Percentiles rank a stretch among this genome's conserved stretches.
Evolutionary conservation across 2,888 invertebrate species (phyloP).

Genomic region (Lingula anatina): DNA sequence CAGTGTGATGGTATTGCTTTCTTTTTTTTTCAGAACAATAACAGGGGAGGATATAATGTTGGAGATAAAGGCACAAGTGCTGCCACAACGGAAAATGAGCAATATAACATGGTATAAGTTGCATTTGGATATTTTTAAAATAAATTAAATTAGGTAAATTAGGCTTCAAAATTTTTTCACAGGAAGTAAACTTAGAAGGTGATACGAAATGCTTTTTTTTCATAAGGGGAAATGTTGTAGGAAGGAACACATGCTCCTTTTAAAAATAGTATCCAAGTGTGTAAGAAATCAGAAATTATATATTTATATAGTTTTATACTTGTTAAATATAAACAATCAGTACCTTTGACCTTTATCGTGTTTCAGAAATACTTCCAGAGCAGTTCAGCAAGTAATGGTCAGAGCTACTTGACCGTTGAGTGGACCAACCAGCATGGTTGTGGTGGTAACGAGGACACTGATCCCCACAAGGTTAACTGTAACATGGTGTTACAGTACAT

Average conservation of each 20-base stretch:
- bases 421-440: too few species aligned
- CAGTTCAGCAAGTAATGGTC: conserved; percentile 23
- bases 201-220: neutral
- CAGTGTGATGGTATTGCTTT: too few species aligned
- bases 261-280: too few species aligned
- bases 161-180: too few species aligned
- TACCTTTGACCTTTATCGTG: conserved; percentile 1
- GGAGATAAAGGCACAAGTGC: conserved; percentile 33
- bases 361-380: conserved; percentile 50
- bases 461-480: conserved; percentile 49
- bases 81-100: conserved; percentile 26
- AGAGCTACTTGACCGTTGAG: conserved; percentile 34
- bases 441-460: conserved; percentile 40
- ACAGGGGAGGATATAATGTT: too few species aligned
- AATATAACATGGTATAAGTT: conserved; percentile 47
- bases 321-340: neutral
- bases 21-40: conserved; percentile 42
- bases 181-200: neutral
- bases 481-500: conserved; percentile 47
- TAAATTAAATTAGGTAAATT: too few species aligned
- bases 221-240: neutral
- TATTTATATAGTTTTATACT: neutral
- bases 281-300: too few species aligned
- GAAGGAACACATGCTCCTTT: too few species aligned
- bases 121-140: neutral